phyloP scores from a whole-genome alignment of 2,888 invertebrate genomes.

The Anthrax anthrax region DNA sequence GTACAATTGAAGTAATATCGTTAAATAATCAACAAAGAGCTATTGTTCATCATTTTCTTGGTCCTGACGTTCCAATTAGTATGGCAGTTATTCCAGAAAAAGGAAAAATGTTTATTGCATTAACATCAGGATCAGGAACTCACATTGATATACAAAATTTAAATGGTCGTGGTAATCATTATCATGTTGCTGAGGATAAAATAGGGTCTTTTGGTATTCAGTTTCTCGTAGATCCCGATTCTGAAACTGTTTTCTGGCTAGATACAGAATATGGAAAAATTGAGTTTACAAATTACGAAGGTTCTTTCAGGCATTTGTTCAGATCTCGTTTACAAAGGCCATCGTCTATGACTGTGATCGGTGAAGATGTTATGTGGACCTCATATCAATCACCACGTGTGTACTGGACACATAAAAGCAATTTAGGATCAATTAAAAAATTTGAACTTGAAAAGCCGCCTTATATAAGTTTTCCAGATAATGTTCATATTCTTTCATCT shows the following conservation, averaged over 20 bases:
- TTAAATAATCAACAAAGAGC: constrained; percentile 43
- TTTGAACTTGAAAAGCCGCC: constrained; percentile 24
- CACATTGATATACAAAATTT: constrained; percentile 55
- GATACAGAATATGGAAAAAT: constrained; percentile 52
- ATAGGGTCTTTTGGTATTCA: constrained; percentile 28
- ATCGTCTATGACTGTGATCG: constrained; percentile 43
- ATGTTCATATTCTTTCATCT: constrained; percentile 3
- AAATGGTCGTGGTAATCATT: constrained; percentile 42
- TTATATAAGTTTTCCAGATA: constrained; percentile 16
- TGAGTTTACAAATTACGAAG: constrained; percentile 46
- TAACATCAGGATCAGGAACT: constrained; percentile 31
- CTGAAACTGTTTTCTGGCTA: constrained; percentile 48
- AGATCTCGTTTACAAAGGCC: constrained; percentile 37
- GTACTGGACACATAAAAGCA: constrained; percentile 44
- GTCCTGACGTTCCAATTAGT: constrained; percentile 48
- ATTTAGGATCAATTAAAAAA: constrained; percentile 25
- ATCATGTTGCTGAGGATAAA: constrained; percentile 28
- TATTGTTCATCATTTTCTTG: constrained; percentile 42
- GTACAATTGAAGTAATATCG: constrained; percentile 51
- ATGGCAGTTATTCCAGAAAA: constrained; percentile 43
- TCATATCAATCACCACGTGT: constrained; percentile 40
- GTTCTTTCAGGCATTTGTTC: constrained; percentile 37
- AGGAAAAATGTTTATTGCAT: constrained; percentile 47
- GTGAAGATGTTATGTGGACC: constrained; percentile 57
- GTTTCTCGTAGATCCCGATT: constrained; percentile 37